Evolutionary conservation across 2,888 invertebrate genomes (phyloP), one percentile per base, ranked within the genome.

Genomic region (Trachelus iudaicus): DNA sequence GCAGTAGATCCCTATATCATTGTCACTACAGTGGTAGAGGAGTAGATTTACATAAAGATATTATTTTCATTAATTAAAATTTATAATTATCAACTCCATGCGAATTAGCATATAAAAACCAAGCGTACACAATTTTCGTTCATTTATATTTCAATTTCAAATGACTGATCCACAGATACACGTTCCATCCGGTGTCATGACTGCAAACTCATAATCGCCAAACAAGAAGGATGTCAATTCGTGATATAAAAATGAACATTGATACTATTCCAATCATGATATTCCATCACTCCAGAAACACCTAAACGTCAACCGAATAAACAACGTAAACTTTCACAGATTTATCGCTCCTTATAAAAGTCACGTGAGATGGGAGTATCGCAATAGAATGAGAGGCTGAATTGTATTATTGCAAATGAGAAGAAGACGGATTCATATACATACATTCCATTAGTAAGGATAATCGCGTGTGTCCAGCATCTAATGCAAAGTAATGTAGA

Each of bases 131-230:
- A 56, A 56, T 56, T 0, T 23, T 23, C 56, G 1, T 40, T 23
- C 23, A 23, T 9, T 9, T 2, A 9, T 56, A 56, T 56, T 56
- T 15, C 6, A 23, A 56, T 56, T 23, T 90, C 91, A 4, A 37
- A 34, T 37, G 4, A n/a, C 33, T 9, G 23, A 56, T 56, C 56
- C 56, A 56, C 56, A 56, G 56, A 56, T 56, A 6, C 40, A 56
- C 56, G 2, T 56, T 23, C 2, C 23, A 56, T 23, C 2, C 56
- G 23, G 9, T 56, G 23, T 23, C 56, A 56, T 15, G 23, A 9
- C 23, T 23, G 9, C 9, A 56, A 56, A 9, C 56, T 23, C 23
- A 6, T 9, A 23, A 23, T 23, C 23, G 6, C 9, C 2, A 23
- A 56, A 40, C 6, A 23, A 23, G 2, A 40, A 40, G 23, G 23